Conservation (phyloP, 2,797 vertebrate genomes). For the Hoplostethus atlanticus region DNA sequence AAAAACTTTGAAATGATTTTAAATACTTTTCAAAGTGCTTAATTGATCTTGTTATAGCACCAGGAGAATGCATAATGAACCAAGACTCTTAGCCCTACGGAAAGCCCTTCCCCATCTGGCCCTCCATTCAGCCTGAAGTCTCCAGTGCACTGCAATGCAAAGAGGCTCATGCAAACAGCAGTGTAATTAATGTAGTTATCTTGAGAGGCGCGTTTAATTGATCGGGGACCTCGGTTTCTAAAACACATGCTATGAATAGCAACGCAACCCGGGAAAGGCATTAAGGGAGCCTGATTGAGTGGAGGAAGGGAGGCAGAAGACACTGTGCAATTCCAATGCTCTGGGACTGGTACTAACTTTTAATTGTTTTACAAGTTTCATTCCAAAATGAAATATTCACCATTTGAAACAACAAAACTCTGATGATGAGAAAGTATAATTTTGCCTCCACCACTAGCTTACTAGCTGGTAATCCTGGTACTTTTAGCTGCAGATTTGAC, state of each 20-base stretch:
- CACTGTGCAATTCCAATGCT: constrained; percentile 34
- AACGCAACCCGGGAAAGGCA: constrained; percentile 30
- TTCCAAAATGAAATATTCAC: constrained; percentile 43
- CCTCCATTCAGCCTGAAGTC: constrained; percentile 41
- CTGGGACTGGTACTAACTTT: constrained; percentile 40
- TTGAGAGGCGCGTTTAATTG: constrained; percentile 72
- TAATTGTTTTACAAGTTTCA: constrained; percentile 51
- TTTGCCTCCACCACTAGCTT: constrained; percentile 17
- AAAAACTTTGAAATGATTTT: constrained; percentile 4
- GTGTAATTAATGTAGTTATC: constrained; percentile 75
- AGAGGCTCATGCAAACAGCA: constrained; percentile 60
- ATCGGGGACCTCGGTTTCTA: constrained; percentile 65
- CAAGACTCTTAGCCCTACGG: constrained; percentile 16
- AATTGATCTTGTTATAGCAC: constrained; percentile 22
- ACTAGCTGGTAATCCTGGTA: not conserved
- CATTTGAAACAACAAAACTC: not conserved
- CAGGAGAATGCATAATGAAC: constrained; percentile 51
- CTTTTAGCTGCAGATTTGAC: not conserved
- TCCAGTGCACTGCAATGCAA: constrained; percentile 44
- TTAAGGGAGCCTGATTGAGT: constrained; percentile 25
- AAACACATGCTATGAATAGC: constrained; percentile 61
- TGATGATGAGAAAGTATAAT: constrained; percentile 13
- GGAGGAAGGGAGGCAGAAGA: constrained; percentile 27
- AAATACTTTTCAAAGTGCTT: constrained; percentile 22
- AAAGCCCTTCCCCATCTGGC: constrained; percentile 44